These are phyloP conservation scores for Pimephales promelas DNA, from an alignment of 2,113 vertebrate genomes.

Conservation along the genomic window DNA sequence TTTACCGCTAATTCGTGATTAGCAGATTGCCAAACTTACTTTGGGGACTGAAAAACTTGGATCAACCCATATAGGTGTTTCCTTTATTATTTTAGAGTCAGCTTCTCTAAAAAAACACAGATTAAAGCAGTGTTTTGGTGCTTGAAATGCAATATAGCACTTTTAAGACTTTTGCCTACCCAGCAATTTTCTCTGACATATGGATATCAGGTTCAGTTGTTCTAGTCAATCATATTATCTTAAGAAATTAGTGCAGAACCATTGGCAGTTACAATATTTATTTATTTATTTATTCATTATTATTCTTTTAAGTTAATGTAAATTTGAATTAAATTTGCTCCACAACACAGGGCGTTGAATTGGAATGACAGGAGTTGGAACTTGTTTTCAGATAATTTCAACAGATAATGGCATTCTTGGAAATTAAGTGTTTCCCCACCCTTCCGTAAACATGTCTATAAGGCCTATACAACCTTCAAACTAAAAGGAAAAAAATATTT, in stretches of 20 bases:
- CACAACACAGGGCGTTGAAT: too few species aligned
- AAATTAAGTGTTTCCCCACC: too few species aligned
- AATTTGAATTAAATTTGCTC: neutral
- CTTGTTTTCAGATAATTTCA: too few species aligned
- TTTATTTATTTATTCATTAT: neutral
- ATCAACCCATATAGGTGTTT: slow-evolving; percentile 61
- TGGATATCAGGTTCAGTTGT: slow-evolving; percentile 31
- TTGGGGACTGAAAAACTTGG: slow-evolving; percentile 60
- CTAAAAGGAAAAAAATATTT: too few species aligned
- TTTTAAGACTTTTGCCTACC: slow-evolving; percentile 54
- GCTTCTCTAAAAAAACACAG: slow-evolving; percentile 55
- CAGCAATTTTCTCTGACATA: slow-evolving; percentile 53
- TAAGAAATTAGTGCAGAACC: neutral
- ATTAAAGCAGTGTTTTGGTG: slow-evolving; percentile 40
- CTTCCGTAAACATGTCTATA: too few species aligned
- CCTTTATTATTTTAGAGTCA: slow-evolving; percentile 56
- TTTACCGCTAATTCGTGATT: slow-evolving; percentile 77
- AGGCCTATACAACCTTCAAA: too few species aligned
- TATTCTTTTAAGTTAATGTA: neutral
- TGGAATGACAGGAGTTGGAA: too few species aligned
- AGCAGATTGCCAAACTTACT: slow-evolving; percentile 76
- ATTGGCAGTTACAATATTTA: neutral
- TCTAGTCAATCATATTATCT: slow-evolving; percentile 44
- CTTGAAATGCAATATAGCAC: slow-evolving; percentile 64
- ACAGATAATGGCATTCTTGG: too few species aligned